Conservation (phyloP, 2,888 invertebrate genomes). For the Pycnomerus fuliginosus region DNA sequence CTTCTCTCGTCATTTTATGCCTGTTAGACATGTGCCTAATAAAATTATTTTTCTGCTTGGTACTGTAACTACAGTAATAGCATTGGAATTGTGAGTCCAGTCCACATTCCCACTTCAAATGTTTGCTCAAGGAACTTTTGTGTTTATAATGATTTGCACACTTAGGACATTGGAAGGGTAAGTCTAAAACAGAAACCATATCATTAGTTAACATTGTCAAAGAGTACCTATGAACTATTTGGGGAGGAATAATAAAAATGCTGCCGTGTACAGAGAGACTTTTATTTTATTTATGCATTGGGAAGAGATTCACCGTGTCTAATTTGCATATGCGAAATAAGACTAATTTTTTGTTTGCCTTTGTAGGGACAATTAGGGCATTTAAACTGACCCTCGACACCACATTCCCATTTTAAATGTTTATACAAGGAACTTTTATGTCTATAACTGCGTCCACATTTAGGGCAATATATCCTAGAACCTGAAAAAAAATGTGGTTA, state of each 20-base stretch:
- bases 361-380: constrained; percentile 28
- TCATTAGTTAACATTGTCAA: not conserved
- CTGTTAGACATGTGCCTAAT: constrained; percentile 24
- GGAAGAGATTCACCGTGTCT: constrained; percentile 7
- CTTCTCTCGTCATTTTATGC: constrained; percentile 7
- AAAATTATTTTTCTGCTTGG: constrained; percentile 31
- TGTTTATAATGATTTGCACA: constrained; percentile 41
- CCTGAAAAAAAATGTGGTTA: no score
- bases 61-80: constrained; percentile 16
- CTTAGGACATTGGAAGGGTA: constrained; percentile 24
- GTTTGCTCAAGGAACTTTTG: constrained; percentile 69
- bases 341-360: constrained; percentile 30
- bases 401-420: constrained; percentile 32
- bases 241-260: no score
- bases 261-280: not conserved
- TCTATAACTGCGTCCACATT: constrained; percentile 23
- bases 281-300: no score
- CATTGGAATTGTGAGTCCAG: constrained; percentile 61
- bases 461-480: constrained; percentile 3
- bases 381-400: constrained; percentile 29
- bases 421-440: constrained; percentile 31
- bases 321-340: constrained; percentile 23
- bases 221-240: no score
- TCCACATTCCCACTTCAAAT: constrained; percentile 69
- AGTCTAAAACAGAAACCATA: constrained; percentile 12